Percentiles rank a stretch among this genome's conserved stretches.
phyloP scores from a whole-genome alignment of 2,888 invertebrate genomes.

The Himalopsyche kuldschensis region DNA sequence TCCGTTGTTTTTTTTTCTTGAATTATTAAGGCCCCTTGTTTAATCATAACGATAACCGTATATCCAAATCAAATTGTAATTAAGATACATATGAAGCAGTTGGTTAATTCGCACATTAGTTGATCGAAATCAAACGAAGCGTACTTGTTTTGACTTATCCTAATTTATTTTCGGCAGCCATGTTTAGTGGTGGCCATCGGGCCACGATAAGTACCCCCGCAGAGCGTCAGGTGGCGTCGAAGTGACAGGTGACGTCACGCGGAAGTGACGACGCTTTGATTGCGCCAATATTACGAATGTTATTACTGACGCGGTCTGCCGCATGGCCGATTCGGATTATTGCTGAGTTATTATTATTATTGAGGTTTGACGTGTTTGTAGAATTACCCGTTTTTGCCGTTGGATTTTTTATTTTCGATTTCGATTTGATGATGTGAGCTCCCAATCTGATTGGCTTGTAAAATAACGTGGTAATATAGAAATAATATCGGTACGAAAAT shows the following conservation, averaged over 20 bases:
- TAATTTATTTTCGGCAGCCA: background rate
- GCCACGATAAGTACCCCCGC: constrained; percentile 13
- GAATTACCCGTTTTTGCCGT: background rate
- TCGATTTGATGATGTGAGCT: constrained; percentile 23
- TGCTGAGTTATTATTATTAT: background rate
- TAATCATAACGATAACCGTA: too few relatives aligned
- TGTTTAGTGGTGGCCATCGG: constrained; percentile 8
- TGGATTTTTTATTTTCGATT: constrained; percentile 8
- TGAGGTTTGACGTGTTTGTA: background rate
- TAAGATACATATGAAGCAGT: too few relatives aligned
- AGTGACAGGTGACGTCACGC: background rate
- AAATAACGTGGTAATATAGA: background rate
- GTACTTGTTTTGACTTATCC: background rate
- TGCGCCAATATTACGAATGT: constrained; percentile 13
- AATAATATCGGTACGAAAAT: too few relatives aligned
- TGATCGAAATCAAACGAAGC: background rate
- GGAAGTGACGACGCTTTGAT: constrained; percentile 24
- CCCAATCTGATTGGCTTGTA: background rate
- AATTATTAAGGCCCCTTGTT: too few relatives aligned
- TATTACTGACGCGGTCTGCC: background rate
- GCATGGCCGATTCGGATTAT: background rate
- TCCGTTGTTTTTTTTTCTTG: too few relatives aligned
- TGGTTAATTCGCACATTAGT: too few relatives aligned
- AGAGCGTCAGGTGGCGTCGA: constrained; percentile 14
- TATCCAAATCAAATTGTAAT: too few relatives aligned